Conservation (phyloP, 2,888 invertebrate genomes). For the Drosophila mimetica region DNA sequence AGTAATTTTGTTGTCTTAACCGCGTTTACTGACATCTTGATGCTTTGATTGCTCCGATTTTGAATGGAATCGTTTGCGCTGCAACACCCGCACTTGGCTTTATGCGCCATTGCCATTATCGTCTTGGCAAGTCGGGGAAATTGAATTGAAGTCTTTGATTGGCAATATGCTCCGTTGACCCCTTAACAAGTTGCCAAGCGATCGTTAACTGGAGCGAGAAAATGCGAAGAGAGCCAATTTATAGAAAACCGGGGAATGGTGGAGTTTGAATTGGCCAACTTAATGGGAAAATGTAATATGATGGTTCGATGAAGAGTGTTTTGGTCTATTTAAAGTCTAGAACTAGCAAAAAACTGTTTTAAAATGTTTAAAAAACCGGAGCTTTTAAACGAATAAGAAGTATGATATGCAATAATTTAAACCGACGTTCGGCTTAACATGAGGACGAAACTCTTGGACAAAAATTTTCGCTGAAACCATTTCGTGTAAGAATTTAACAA, state of each 20-base stretch:
- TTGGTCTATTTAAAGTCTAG: background rate
- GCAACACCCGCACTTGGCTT: conserved; percentile 59
- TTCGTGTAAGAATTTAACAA: too few relatives aligned
- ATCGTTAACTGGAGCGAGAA: conserved; percentile 18
- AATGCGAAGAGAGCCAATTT: conserved; percentile 10
- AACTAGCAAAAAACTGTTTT: too few relatives aligned
- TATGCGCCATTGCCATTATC: conserved; percentile 66
- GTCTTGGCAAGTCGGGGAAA: conserved; percentile 60
- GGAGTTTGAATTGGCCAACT: conserved; percentile 4
- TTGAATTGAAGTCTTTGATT: conserved; percentile 76
- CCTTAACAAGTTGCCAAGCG: conserved; percentile 39
- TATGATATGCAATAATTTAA: too few relatives aligned
- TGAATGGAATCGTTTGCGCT: conserved; percentile 70
- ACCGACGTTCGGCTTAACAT: too few relatives aligned
- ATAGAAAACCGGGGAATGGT: conserved; percentile 13
- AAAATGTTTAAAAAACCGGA: too few relatives aligned
- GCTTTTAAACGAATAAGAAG: too few relatives aligned
- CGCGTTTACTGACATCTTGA: conserved; percentile 77
- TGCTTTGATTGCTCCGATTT: conserved; percentile 73
- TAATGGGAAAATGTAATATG: background rate
- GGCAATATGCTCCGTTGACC: conserved; percentile 53
- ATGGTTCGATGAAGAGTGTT: conserved; percentile 6
- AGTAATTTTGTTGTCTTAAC: conserved; percentile 75
- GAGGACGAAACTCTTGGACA: too few relatives aligned
- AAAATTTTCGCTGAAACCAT: too few relatives aligned